Evolutionary conservation across 1,140 invertebrate genomes (phyloP).

Genomic region (Trichonephila clavipes): DNA sequence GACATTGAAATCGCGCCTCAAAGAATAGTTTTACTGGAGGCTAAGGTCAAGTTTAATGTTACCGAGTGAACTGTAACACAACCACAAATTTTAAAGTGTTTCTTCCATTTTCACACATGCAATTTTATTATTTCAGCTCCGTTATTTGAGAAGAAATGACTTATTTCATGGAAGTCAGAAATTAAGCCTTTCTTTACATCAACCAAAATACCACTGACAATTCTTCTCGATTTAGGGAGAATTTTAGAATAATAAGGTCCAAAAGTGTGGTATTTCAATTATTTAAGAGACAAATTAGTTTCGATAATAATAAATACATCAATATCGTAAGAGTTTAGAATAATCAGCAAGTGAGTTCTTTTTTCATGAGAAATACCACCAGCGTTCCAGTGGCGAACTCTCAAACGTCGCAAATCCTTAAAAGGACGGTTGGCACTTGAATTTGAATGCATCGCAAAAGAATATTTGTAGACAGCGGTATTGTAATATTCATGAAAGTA

Average conservation of each 20-base stretch:
- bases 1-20: not conserved
- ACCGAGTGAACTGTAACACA: not conserved
- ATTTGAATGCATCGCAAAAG: not conserved
- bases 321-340: not conserved
- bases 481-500: too few relatives aligned
- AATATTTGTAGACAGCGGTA: not conserved
- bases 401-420: not conserved
- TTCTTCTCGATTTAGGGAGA: too few relatives aligned
- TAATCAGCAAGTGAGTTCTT: not conserved
- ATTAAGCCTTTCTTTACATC: too few relatives aligned
- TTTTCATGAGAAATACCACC: not conserved
- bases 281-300: constrained; percentile 34
- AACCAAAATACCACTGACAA: too few relatives aligned
- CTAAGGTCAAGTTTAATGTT: constrained; percentile 9
- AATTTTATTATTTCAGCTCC: not conserved
- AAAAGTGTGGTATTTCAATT: not conserved
- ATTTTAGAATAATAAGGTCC: not conserved
- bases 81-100: constrained; percentile 6
- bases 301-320: not conserved
- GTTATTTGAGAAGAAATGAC: not conserved
- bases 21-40: not conserved
- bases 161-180: too few relatives aligned
- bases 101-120: not conserved
- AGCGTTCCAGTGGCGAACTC: not conserved
- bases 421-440: not conserved